These are phyloP conservation scores for Himalopsyche phryganea DNA, from an alignment of 1,140 invertebrate genomes.

Conservation along the genomic window DNA sequence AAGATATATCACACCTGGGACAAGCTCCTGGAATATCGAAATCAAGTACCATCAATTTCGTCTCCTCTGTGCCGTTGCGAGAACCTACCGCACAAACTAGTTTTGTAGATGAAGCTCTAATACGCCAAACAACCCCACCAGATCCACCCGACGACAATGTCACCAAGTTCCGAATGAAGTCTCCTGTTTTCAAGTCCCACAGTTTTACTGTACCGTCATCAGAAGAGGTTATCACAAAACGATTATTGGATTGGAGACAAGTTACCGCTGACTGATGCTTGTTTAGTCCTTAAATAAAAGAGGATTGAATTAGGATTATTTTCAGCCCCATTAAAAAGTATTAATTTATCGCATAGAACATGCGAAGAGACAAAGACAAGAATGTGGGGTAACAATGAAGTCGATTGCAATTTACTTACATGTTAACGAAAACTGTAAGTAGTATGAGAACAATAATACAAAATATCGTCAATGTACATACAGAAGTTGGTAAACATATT, in stretches of 20 bases:
- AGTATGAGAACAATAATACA: too few species aligned
- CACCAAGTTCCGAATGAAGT: slow-evolving; percentile 94
- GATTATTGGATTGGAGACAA: slow-evolving; percentile 94
- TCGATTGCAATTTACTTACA: too few species aligned
- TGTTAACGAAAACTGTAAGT: too few species aligned
- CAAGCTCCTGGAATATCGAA: slow-evolving; percentile 83
- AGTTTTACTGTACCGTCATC: slow-evolving; percentile 99
- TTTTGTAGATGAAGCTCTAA: slow-evolving; percentile 91
- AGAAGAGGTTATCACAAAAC: slow-evolving; percentile 98
- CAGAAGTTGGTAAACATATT: too few species aligned
- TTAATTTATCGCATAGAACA: too few species aligned
- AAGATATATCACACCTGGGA: slow-evolving; percentile 52
- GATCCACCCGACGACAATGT: slow-evolving; percentile 91
- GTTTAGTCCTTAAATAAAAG: slow-evolving; percentile 78
- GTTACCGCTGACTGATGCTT: slow-evolving; percentile 98
- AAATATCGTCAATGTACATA: too few species aligned
- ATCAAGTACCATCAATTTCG: slow-evolving; percentile 94
- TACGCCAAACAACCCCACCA: slow-evolving; percentile 98
- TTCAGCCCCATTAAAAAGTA: too few species aligned
- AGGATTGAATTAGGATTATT: too few species aligned
- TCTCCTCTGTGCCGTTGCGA: slow-evolving; percentile 97
- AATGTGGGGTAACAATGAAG: too few species aligned
- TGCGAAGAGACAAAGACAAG: too few species aligned
- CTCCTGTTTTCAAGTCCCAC: slow-evolving; percentile 94
- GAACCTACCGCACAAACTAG: slow-evolving; percentile 97